These are phyloP conservation scores for Hypomecis atomaria DNA, from an alignment of 2,888 invertebrate genomes.

Conservation along the genomic window DNA sequence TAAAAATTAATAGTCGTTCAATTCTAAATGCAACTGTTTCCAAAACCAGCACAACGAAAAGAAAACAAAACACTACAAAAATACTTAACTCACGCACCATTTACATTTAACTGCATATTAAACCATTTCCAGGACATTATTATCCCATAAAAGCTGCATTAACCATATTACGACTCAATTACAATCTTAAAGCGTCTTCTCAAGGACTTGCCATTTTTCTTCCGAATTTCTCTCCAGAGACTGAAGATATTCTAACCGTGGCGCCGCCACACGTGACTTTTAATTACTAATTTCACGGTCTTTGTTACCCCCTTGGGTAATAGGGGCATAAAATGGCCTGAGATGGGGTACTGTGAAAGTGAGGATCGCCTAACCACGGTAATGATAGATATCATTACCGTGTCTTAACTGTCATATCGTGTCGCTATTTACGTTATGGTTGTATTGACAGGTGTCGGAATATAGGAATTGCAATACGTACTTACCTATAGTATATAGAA, in stretches of 20 bases:
- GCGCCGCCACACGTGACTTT: conserved; percentile 68
- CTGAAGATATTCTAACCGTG: conserved; percentile 53
- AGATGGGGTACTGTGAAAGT: conserved; percentile 41
- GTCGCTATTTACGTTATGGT: no score
- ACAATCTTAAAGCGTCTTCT: conserved; percentile 19
- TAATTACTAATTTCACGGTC: conserved; percentile 81
- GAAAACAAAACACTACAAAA: conserved; percentile 1
- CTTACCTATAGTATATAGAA: no score
- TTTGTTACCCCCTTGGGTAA: conserved; percentile 66
- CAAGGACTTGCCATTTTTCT: conserved; percentile 35
- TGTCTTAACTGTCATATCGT: no score
- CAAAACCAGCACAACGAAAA: not conserved
- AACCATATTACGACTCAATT: conserved; percentile 27
- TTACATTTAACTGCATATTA: conserved; percentile 18
- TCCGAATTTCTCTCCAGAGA: conserved; percentile 42
- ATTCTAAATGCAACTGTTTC: no score
- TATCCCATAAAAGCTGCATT: conserved; percentile 25
- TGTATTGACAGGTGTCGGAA: no score
- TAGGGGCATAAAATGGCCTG: conserved; percentile 56
- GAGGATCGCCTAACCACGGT: not conserved
- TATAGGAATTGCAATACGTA: no score
- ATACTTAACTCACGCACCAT: not conserved
- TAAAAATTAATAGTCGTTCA: no score
- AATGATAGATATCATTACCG: no score
- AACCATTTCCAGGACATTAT: conserved; percentile 16